Evolutionary conservation across 92 coral and sea anemone species (phyloP), one percentile per base, ranked within the genome.

Genomic region (Paramuricea clavata): DNA sequence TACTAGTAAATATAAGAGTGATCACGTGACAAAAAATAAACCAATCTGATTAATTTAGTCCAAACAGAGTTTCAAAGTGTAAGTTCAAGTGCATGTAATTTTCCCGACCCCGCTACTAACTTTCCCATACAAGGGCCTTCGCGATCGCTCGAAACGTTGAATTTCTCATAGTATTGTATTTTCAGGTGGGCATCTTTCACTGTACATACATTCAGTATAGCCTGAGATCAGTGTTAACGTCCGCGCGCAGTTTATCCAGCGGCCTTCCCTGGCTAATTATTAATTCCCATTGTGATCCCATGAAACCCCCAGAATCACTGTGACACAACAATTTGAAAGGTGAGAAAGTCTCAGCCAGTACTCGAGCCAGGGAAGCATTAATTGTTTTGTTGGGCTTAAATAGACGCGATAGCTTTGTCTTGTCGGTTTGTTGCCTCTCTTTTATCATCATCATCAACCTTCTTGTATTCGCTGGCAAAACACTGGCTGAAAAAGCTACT

Each of bases 381-480:
- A 39, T 39, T 65, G 72, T 65, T 65, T 65, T 65, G 39, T 65
- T 65, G 72, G 52, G 39, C 41, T 31, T 28, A 31, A 28, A 65
- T 65, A 65, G 72, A 65, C 72, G 72, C 72, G 72, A 65, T 28
- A 65, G 72, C 72, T 65, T 65, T 65, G 72, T 65, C 72, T 65
- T 33, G 35, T 13, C 72, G 39, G 41, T 33, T 33, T 33, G 39
- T 65, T 65, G 22, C 19, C 72, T 65, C 28, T 2, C 72, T 65
- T 65, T 7, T 31, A 65, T 65, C 72, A 65, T 65, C 10, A 11
- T 65, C 41, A 65, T 25, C 72, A 28, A 28, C 41, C n/a, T 31
- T 31, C 41, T 65, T 31, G 41, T 31, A 30, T 13, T 65, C 22
- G 35, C 15, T 65, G 15, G 72, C 72, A 65, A 27, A 27, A 31